These are phyloP conservation scores for Uria aalge DNA, from an alignment of 2,113 vertebrate species.

Conservation along the genomic window DNA sequence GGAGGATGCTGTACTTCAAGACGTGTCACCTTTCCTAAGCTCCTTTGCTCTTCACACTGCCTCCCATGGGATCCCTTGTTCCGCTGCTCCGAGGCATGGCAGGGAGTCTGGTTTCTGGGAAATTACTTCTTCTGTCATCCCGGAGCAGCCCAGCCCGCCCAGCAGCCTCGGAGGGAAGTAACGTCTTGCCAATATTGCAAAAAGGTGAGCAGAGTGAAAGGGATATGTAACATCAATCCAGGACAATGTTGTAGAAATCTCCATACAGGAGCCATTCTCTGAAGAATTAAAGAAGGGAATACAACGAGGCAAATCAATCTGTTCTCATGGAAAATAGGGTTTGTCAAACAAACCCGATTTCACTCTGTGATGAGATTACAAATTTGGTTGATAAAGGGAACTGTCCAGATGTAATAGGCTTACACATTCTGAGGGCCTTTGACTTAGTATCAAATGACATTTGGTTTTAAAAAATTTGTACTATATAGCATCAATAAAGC, in stretches of 20 bases:
- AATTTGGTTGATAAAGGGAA: slow-evolving; percentile 40
- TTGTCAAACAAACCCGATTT: slow-evolving; percentile 50
- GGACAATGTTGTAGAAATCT: background rate
- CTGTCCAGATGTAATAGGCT: slow-evolving; percentile 31
- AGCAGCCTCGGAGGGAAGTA: background rate
- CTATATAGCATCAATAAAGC: background rate
- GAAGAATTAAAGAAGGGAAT: background rate
- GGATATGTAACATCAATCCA: background rate
- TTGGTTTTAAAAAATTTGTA: background rate
- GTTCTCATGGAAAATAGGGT: background rate
- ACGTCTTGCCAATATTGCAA: background rate
- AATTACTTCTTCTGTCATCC: background rate
- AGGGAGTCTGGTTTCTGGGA: background rate
- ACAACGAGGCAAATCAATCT: background rate
- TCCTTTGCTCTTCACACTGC: background rate
- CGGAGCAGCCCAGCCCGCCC: background rate
- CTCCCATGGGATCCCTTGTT: background rate
- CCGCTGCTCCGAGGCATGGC: background rate
- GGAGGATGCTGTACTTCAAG: background rate
- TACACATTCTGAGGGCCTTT: background rate
- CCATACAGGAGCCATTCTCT: background rate
- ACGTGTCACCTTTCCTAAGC: background rate
- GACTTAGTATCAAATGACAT: slow-evolving; percentile 11
- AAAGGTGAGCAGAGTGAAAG: background rate
- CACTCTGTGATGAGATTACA: slow-evolving; percentile 18